Conservation (phyloP, 2,888 invertebrate genomes). For the Chrysolina oricalcia region DNA sequence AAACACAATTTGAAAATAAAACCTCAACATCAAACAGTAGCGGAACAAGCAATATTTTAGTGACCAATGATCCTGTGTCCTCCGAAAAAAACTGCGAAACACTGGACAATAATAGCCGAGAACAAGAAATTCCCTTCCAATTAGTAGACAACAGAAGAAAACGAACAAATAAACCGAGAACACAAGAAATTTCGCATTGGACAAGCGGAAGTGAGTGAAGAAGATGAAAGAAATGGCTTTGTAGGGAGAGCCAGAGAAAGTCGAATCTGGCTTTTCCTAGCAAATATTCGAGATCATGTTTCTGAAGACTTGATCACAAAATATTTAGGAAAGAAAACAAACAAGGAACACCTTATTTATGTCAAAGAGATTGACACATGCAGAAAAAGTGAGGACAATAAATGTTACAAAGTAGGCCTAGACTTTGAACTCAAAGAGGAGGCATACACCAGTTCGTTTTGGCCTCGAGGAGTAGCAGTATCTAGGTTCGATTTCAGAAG, state of each 20-base stretch:
- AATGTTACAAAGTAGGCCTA: constrained; percentile 25
- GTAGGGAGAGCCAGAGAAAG: constrained; percentile 17
- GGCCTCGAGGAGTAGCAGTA: constrained; percentile 27
- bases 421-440: constrained; percentile 14
- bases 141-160: constrained; percentile 14
- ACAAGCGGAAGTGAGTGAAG: constrained; percentile 9
- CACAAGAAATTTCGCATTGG: constrained; percentile 7
- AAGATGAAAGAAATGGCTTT: constrained; percentile 23
- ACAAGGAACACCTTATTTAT: constrained; percentile 1
- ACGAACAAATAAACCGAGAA: background rate
- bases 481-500: constrained; percentile 28
- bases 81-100: no score
- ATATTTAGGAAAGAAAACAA: constrained; percentile 4
- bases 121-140: constrained; percentile 10
- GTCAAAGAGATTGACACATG: constrained; percentile 26
- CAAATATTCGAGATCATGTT: constrained; percentile 9
- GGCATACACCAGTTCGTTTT: constrained; percentile 8
- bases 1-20: no score
- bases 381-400: constrained; percentile 23
- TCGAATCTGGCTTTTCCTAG: constrained; percentile 11
- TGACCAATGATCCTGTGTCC: no score
- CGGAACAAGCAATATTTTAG: no score
- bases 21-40: no score
- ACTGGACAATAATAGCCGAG: background rate
- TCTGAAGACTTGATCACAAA: constrained; percentile 9